Evolutionary conservation across 2,888 invertebrate genomes (phyloP).

Genomic region (Anodontia alba): DNA sequence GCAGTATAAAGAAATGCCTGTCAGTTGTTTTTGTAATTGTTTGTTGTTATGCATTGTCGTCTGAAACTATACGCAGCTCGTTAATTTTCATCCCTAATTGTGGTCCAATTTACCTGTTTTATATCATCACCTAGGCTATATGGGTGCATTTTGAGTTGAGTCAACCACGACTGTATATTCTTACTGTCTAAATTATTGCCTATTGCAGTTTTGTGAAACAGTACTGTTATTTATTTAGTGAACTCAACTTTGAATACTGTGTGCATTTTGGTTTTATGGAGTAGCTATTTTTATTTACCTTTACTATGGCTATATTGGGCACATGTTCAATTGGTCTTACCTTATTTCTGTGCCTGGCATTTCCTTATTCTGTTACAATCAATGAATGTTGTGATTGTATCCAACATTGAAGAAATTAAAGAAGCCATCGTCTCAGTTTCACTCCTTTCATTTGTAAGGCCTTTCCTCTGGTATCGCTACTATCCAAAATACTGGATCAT

Average conservation of each 20-base stretch:
- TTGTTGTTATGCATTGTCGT: slow-evolving; percentile 69
- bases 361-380: slow-evolving; percentile 77
- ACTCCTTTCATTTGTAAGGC: slow-evolving; percentile 65
- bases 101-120: slow-evolving; percentile 58
- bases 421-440: slow-evolving; percentile 18
- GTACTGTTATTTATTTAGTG: slow-evolving; percentile 62
- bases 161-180: slow-evolving; percentile 60
- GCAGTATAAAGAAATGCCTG: slow-evolving; percentile 84
- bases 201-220: slow-evolving; percentile 57
- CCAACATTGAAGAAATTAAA: slow-evolving; percentile 5
- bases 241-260: slow-evolving; percentile 50
- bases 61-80: slow-evolving; percentile 64
- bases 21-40: slow-evolving; percentile 61
- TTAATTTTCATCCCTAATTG: slow-evolving; percentile 58
- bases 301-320: slow-evolving; percentile 62
- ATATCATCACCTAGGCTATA: slow-evolving; percentile 64
- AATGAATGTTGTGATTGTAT: slow-evolving; percentile 22
- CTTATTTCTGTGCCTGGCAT: slow-evolving; percentile 71
- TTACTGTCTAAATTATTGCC: slow-evolving; percentile 50
- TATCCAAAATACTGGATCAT: slow-evolving; percentile 60
- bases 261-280: slow-evolving; percentile 65
- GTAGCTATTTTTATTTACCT: slow-evolving; percentile 65
- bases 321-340: slow-evolving; percentile 33
- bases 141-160: slow-evolving; percentile 66
- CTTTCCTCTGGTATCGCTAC: slow-evolving; percentile 30